A percentile compares a stretch with the other conserved stretches of the same genome.
phyloP scores from a whole-genome alignment of 2,888 invertebrate species.

The Heliconius cydno region DNA sequence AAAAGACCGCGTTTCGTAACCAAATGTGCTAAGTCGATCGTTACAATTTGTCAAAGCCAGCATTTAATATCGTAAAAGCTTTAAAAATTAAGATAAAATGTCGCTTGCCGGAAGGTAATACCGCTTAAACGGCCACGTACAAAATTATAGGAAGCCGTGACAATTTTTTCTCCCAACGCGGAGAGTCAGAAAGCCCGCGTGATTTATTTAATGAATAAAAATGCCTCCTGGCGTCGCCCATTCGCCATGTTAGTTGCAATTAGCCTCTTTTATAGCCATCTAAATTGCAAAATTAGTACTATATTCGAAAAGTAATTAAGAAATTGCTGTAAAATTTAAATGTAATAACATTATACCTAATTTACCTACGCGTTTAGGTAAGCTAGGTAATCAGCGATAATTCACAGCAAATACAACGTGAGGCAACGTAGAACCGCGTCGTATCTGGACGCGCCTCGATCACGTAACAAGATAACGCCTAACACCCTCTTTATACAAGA shows the following conservation, averaged over 20 bases:
- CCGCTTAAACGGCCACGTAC: conserved; percentile 76
- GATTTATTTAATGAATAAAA: conserved; percentile 84
- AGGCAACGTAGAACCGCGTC: conserved; percentile 51
- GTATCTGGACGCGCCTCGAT: conserved; percentile 57
- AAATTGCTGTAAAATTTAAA: conserved; percentile 1
- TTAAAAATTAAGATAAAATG: conserved; percentile 81
- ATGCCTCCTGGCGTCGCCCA: conserved; percentile 64
- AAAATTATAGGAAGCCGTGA: conserved; percentile 81
- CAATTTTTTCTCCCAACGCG: conserved; percentile 78
- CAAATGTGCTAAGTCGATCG: conserved; percentile 40
- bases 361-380: conserved; percentile 39
- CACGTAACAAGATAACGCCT: conserved; percentile 63
- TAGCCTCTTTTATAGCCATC: conserved; percentile 71
- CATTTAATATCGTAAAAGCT: conserved; percentile 61
- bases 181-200: conserved; percentile 65
- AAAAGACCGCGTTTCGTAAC: conserved; percentile 10
- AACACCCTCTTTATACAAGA: conserved; percentile 65
- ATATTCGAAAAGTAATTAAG: conserved; percentile 54
- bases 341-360: conserved; percentile 1
- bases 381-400: conserved; percentile 37
- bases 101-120: conserved; percentile 70
- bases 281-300: conserved; percentile 60
- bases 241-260: conserved; percentile 74
- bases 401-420: conserved; percentile 35
- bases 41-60: conserved; percentile 52